Evolutionary conservation across 2,797 vertebrate species (phyloP).

Genomic region (Paratrypauchen microcephalus): DNA sequence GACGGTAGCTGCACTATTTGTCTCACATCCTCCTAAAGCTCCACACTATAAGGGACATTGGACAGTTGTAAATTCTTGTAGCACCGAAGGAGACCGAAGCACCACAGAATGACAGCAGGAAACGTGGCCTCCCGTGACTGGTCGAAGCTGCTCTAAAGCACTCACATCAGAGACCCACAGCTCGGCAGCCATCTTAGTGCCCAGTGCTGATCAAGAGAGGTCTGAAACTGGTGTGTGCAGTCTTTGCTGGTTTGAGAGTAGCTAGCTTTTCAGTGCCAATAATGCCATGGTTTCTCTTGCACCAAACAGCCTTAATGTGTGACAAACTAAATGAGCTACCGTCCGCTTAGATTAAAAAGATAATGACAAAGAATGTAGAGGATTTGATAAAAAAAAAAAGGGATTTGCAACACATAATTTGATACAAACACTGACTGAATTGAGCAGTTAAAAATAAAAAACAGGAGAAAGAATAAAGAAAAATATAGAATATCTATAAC

Average conservation of each 20-base stretch:
- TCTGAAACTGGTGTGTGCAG: constrained; percentile 64
- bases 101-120: constrained; percentile 71
- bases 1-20: constrained; percentile 62
- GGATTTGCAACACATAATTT: constrained; percentile 70
- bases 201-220: constrained; percentile 34
- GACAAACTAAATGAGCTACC: constrained; percentile 63
- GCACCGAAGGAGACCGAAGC: constrained; percentile 74
- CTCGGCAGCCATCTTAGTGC: constrained; percentile 23
- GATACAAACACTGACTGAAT: constrained; percentile 79
- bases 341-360: constrained; percentile 50
- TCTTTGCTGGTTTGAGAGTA: constrained; percentile 75
- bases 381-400: constrained; percentile 37
- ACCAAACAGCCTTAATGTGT: constrained; percentile 38
- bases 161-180: constrained; percentile 28
- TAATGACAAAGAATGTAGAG: constrained; percentile 46
- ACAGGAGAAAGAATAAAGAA: constrained; percentile 64
- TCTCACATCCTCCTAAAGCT: constrained; percentile 34
- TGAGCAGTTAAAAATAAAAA: constrained; percentile 72
- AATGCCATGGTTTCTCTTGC: constrained; percentile 21
- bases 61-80: constrained; percentile 64
- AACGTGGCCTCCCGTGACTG: constrained; percentile 46
- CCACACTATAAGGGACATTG: constrained; percentile 14
- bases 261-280: constrained; percentile 42
- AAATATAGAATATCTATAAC: constrained; percentile 82
- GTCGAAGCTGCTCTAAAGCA: constrained; percentile 37